Evolutionary conservation across 2,797 vertebrate species (phyloP).

Genomic region (Mus minutoides): DNA sequence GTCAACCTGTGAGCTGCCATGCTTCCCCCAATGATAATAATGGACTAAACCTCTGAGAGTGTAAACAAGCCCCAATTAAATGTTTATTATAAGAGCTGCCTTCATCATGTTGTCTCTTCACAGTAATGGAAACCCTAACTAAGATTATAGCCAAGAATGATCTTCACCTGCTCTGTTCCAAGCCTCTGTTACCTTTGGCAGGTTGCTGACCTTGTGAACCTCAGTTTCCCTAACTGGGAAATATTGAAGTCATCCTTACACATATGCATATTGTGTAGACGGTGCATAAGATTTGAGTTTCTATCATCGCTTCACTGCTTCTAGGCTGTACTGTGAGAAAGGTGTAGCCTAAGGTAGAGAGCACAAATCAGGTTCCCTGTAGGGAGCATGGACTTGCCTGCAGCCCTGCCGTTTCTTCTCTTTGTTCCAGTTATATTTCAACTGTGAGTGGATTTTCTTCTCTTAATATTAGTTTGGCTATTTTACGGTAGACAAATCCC

Average conservation of each 20-base stretch:
- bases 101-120: background rate
- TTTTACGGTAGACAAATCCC: slow-evolving; percentile 59
- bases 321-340: background rate
- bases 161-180: background rate
- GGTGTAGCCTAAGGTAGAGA: background rate
- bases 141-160: background rate
- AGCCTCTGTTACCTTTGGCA: background rate
- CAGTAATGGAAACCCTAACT: background rate
- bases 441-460: slow-evolving; percentile 70
- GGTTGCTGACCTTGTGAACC: background rate
- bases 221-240: background rate
- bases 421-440: slow-evolving; percentile 68
- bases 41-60: background rate
- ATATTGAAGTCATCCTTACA: background rate
- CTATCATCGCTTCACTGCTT: background rate
- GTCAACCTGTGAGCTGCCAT: background rate
- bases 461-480: slow-evolving; percentile 61
- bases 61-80: background rate
- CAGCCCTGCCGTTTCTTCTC: slow-evolving; percentile 8
- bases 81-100: background rate
- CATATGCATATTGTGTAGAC: rapidly evolving
- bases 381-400: slow-evolving; percentile 24
- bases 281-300: background rate
- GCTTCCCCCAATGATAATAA: background rate
- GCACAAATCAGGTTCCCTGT: slow-evolving; percentile 22